Percentiles rank a stretch among this genome's conserved stretches.
phyloP scores from a whole-genome alignment of 2,113 vertebrate species.

The Tragelaphus imberbis region DNA sequence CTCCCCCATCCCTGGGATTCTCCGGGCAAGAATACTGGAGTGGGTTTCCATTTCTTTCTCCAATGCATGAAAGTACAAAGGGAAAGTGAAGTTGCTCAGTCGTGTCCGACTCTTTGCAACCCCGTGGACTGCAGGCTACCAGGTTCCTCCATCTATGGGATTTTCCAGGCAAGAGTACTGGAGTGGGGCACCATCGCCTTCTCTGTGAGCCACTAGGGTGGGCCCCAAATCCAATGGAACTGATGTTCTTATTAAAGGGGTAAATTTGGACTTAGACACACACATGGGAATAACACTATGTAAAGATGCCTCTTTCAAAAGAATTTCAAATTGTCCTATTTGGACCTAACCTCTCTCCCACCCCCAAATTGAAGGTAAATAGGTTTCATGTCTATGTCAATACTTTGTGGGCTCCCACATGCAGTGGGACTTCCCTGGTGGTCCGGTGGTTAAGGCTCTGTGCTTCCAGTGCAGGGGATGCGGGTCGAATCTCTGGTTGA shows the following conservation, averaged over 20 bases:
- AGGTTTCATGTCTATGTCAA: neutral
- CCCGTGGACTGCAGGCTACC: too few relatives aligned
- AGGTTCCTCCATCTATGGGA: too few relatives aligned
- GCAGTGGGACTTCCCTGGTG: rapidly evolving
- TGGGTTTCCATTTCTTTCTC: too few relatives aligned
- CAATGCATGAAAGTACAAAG: too few relatives aligned
- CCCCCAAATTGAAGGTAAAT: neutral
- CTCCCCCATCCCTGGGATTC: too few relatives aligned
- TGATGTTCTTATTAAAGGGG: neutral
- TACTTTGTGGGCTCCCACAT: rapidly evolving
- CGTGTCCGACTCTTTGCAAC: too few relatives aligned
- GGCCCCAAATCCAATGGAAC: neutral
- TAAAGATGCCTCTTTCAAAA: neutral
- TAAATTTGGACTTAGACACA: neutral
- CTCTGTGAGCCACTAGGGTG: neutral
- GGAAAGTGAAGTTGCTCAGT: too few relatives aligned
- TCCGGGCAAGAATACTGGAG: too few relatives aligned
- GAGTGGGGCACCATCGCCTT: too few relatives aligned
- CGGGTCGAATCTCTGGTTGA: rapidly evolving
- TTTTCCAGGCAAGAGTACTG: too few relatives aligned
- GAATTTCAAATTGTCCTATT: neutral
- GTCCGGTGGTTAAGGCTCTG: neutral
- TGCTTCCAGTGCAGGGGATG: neutral
- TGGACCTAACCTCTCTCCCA: neutral
- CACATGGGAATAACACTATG: neutral